Base-by-base conservation (phyloP, 2,113 vertebrate genomes). In the Heliornis fulica region DNA sequence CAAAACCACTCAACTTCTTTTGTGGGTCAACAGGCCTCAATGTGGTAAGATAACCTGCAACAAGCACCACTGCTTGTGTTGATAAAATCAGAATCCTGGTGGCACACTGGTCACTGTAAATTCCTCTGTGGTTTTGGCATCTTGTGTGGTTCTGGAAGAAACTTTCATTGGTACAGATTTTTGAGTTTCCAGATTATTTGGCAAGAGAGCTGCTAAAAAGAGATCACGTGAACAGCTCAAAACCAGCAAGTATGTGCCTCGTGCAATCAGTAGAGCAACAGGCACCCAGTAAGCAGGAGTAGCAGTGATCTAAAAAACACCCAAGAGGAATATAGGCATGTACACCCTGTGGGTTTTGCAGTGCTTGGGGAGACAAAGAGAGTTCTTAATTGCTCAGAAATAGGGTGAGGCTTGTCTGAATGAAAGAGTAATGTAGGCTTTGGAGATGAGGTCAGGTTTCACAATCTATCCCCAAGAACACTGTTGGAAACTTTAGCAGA, bases 151-250 rank as follows among this genome's bases (percentile, higher is more conserved):
- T 46, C 51, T 88, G 79, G 75, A 83, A 88, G 85, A 88, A 94
- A 89, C 29, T 91, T 87, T 11, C 28, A 53, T 94, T 93, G 83
- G 60, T 95, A 92, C 41, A 75, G 68, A 83, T 46, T 72, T 88
- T 90, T 81, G 76, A 92, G 64, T 78, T 90, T 76, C 71, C 71
- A 86, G 82, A 93, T 95, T 94, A 81, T 90, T 65, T 87, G 89
- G 69, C 93, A 91, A 83, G 86, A 83, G 40, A 91, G 23, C 54
- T 88, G 75, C 71, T 92, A 88, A 85, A 86, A 90, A 81, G 85
- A 90, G 34, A 70, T 80, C 90, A 50, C 5, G 9, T 74, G 85
- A 94, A 80, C 64, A 88, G 69, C 85, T 96, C 85, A 91, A 93
- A 97, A 93, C 88, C 76, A 90, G 54, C 77, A 83, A 93, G 80